phyloP scores from a whole-genome alignment of 2,113 vertebrate species.

The Alligator mississippiensis region DNA sequence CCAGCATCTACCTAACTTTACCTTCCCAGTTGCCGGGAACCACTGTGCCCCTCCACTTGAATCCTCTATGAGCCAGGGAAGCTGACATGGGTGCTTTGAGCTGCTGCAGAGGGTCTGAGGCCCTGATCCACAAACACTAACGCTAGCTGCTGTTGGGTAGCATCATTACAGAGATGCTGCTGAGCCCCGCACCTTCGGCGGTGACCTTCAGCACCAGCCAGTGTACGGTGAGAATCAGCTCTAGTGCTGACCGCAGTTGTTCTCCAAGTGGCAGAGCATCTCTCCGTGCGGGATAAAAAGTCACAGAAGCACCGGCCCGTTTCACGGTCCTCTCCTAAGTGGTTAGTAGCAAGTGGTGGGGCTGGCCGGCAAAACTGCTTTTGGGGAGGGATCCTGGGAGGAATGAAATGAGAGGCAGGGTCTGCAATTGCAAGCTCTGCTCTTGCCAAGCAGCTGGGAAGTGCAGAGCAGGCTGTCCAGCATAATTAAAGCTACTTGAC shows the following conservation, averaged over 20 bases:
- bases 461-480: neutral
- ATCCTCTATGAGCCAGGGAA: neutral
- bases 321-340: neutral
- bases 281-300: neutral
- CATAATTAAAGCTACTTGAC: neutral
- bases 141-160: too few species aligned
- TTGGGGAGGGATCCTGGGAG: neutral
- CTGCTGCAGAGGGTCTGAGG: neutral
- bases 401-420: rapidly evolving
- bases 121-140: neutral
- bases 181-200: neutral
- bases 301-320: neutral
- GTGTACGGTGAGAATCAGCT: neutral
- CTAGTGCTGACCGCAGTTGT: neutral
- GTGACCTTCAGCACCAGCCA: rapidly evolving
- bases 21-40: neutral
- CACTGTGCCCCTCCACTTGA: neutral
- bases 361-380: rapidly evolving
- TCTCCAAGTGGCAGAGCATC: neutral
- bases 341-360: neutral
- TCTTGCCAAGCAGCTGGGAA: neutral
- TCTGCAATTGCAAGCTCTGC: neutral
- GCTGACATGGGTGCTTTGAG: neutral
- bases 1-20: neutral
- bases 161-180: neutral